Evolutionary conservation across 2,113 vertebrate species (phyloP), one percentile per base, ranked within the genome.

Genomic region (Vulpes lagopus): DNA sequence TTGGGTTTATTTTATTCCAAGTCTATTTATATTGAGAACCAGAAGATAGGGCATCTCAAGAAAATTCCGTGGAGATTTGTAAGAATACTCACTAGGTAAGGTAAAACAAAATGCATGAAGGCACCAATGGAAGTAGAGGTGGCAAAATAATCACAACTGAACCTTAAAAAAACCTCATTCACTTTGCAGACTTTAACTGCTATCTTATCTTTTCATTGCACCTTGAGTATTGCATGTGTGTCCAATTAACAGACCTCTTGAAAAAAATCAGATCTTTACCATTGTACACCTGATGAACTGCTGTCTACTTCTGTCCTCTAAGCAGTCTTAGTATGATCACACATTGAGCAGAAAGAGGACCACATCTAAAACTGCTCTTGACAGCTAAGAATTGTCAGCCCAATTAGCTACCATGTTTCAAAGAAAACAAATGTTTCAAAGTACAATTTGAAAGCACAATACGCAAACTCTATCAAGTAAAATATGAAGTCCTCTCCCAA

Each of bases 191-290:
- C 71, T 96, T 14, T 83, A 89, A 82, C 43, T 86, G 86, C 84
- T 95, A 17, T 82, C 95, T 98, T 98, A 98, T 85, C 69, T 94
- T 86, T 73, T 94, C 78, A 67, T 35, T 94, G 83, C 74, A 98
- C 89, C 83, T 98, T 97, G 82, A 82, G 53, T 67, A 74, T 38
- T 43, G 20, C 65, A 65, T 20, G 1, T 53, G 38, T 79, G 74
- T 91, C 95, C 86, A 96, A 27, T 97, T 91, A 98, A 97, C 78
- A 95, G 85, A 94, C 20, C 78, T 89, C 73, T 67, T 81, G 74
- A 62, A 97, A 92, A 49, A 35, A 59, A 96, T 82, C 88, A 97
- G 32, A 82, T 98, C 43, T n/a, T 96, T 62, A 81, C 78, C 65
- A 67, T 12, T 6, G 12, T 88, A 84, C 9, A 38, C 32, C 32